A percentile compares a stretch with the other conserved stretches of the same genome.
These are phyloP conservation scores for Pharmacophagus antenor DNA, from an alignment of 2,888 invertebrate species.

Conservation along the genomic window DNA sequence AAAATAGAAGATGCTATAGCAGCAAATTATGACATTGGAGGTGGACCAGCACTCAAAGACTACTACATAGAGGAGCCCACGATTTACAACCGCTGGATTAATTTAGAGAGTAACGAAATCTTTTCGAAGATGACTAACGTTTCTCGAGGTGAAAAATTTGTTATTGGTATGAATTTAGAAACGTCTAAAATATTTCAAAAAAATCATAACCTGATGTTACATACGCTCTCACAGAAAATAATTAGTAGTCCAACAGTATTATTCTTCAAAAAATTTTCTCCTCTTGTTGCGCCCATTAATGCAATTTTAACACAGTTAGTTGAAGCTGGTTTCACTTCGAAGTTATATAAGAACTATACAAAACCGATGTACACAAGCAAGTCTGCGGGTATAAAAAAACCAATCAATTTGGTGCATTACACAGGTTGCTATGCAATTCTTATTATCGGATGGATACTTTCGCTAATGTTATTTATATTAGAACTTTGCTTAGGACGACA, in stretches of 20 bases:
- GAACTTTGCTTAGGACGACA: constrained; percentile 47
- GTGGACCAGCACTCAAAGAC: constrained; percentile 55
- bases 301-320: constrained; percentile 47
- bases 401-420: constrained; percentile 54
- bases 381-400: constrained; percentile 35
- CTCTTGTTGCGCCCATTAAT: constrained; percentile 48
- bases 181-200: constrained; percentile 44
- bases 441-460: constrained; percentile 53
- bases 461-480: constrained; percentile 46
- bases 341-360: constrained; percentile 47
- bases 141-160: constrained; percentile 53
- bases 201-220: constrained; percentile 42
- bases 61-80: constrained; percentile 53
- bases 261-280: constrained; percentile 65
- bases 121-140: constrained; percentile 44
- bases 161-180: constrained; percentile 54
- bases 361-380: constrained; percentile 19
- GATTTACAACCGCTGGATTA: constrained; percentile 53
- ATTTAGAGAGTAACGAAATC: constrained; percentile 45
- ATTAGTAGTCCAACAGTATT: constrained; percentile 51
- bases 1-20: constrained; percentile 54
- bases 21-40: constrained; percentile 56
- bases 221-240: constrained; percentile 52
- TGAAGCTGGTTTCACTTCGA: constrained; percentile 55
- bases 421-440: constrained; percentile 59